These are phyloP conservation scores for Psittacula cyanocephala DNA, from an alignment of 2,113 vertebrate genomes.

Conservation along the genomic window DNA sequence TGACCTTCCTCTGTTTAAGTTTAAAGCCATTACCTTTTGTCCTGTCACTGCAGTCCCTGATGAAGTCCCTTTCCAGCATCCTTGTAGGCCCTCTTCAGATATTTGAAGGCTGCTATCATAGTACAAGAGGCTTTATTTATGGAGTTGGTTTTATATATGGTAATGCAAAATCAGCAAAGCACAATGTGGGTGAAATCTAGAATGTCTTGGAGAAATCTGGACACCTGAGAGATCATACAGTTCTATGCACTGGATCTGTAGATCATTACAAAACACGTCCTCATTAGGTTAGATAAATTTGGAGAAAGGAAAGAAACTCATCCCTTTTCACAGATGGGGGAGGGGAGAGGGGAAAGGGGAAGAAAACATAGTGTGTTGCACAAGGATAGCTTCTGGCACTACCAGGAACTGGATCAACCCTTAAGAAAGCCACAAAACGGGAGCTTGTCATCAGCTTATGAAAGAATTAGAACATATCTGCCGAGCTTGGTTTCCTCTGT, in stretches of 20 bases:
- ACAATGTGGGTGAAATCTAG: neutral
- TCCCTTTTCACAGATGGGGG: neutral
- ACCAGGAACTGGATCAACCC: neutral
- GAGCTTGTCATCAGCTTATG: neutral
- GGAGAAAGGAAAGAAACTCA: neutral
- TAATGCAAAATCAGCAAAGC: neutral
- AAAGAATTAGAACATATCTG: neutral
- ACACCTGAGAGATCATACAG: neutral
- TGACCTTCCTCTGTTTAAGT: neutral
- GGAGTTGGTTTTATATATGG: neutral
- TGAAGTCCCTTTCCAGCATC: neutral
- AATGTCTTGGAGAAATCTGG: neutral
- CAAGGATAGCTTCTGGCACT: neutral
- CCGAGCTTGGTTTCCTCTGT: neutral
- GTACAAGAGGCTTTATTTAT: neutral
- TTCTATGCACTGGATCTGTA: neutral
- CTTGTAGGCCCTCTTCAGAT: neutral
- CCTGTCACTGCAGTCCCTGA: neutral
- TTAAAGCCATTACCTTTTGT: neutral
- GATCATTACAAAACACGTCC: neutral
- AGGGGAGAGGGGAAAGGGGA: neutral
- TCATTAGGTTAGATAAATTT: neutral
- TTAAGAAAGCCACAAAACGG: neutral
- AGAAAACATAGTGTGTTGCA: neutral
- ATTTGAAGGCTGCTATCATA: neutral